These are phyloP conservation scores for Drosophila bocki DNA, from an alignment of 1,140 invertebrate species.

Conservation along the genomic window DNA sequence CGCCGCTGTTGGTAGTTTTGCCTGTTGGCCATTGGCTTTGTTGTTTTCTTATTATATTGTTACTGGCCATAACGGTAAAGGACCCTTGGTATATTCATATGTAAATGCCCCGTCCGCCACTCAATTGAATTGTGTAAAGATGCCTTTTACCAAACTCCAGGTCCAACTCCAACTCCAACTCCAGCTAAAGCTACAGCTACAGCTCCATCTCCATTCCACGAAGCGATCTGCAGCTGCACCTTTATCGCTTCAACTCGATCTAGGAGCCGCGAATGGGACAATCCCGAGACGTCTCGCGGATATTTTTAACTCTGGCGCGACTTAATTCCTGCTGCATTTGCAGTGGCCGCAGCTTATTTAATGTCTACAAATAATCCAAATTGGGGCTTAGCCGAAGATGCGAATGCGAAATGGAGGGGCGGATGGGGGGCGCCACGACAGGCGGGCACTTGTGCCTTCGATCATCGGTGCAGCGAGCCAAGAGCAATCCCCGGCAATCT, in stretches of 20 bases:
- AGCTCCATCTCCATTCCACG: conserved; percentile 8
- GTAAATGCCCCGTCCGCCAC: conserved; percentile 49
- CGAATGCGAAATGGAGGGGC: conserved; percentile 9
- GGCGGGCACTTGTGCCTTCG: conserved; percentile 54
- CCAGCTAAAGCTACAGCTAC: background rate
- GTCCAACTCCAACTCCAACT: background rate
- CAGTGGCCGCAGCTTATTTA: conserved; percentile 46
- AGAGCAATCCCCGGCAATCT: conserved; percentile 21
- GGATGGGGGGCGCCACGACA: conserved; percentile 3
- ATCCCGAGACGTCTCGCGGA: conserved; percentile 47
- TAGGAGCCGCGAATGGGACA: conserved; percentile 43
- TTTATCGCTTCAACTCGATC: conserved; percentile 49
- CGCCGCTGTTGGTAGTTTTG: conserved; percentile 36
- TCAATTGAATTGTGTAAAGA: conserved; percentile 55
- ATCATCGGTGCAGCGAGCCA: conserved; percentile 58
- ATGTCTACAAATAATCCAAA: conserved; percentile 57
- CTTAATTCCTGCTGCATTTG: conserved; percentile 52
- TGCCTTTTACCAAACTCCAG: conserved; percentile 13
- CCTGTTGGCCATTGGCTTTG: conserved; percentile 23
- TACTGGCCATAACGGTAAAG: conserved; percentile 53
- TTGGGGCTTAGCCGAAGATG: conserved; percentile 48
- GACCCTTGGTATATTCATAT: conserved; percentile 65
- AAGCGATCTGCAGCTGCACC: conserved; percentile 40
- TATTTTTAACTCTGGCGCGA: conserved; percentile 57
- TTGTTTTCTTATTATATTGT: conserved; percentile 54